Evolutionary conservation across 2,113 vertebrate genomes (phyloP), one percentile per base, ranked within the genome.

Genomic region (Cochlearius cochlearius): DNA sequence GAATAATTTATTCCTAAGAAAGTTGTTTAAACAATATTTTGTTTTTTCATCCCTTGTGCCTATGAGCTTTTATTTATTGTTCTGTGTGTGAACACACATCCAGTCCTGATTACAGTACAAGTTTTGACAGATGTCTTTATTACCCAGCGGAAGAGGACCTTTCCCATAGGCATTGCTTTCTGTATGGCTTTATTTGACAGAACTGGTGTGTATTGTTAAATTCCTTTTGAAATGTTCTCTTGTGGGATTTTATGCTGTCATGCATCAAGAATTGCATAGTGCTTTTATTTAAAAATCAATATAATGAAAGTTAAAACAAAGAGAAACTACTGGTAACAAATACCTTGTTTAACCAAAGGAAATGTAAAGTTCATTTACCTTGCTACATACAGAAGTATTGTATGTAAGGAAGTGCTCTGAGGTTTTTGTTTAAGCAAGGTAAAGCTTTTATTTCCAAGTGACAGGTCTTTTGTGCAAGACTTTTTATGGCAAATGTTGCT

Each of bases 61-160:
- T 75, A 2, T 64, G 69, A 71, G 19, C 7, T 75, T 85, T 91
- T 96, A 39, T 84, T 95, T 91, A 58, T 88, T 90, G 56, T 52
- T 90, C 21, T 72, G 23, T 90, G 38, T 60, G 22, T 50, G 49
- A 69, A 67, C 56, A 89, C 16, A 50, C 30, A 67, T 85, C 43
- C 38, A 88, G 25, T 80, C 38, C 63, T 93, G 73, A 74, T 62
- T 89, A 68, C 23, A 53, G 72, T 38, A 77, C 29, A 68, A 58
- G 72, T 79, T 94, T 93, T 93, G 82, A 85, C 76, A 93, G 72
- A 85, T 82, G 52, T 79, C 73, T 95, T 92, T 93, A 84, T 87
- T 92, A 93, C 27, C 36, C 62, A 67, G 47, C 0, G 2, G 62
- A 76, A 89, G 50, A 86, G 32, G 43, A 63, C 68, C 49, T 71